Evolutionary conservation across 1,140 invertebrate genomes (phyloP), one percentile per base, ranked within the genome.

Genomic region (Drosophila tani): DNA sequence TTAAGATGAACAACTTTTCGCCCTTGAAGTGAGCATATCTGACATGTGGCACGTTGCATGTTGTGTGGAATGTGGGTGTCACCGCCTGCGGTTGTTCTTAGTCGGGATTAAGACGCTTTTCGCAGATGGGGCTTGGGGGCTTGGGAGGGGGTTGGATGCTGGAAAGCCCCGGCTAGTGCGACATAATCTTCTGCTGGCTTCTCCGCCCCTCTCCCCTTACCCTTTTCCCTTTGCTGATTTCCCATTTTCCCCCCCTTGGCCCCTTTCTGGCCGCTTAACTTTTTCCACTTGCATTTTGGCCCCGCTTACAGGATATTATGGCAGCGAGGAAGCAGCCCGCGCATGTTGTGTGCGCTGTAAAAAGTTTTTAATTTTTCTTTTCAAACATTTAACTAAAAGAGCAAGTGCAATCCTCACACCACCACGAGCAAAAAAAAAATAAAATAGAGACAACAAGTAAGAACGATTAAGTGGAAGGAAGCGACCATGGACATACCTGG

Each of bases 281-380:
- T 87, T 74, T 77, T 69, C 75, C 74, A 77, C 77, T 85, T 81
- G 82, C 81, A 85, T 78, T 84, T 84, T 75, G 78, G 46, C 60
- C 77, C 47, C 47, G 50, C 75, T 58, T 75, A 75, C 73, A 81
- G 79, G 65, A 81, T 77, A 81, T 82, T 81, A 81, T 77, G 79
- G 68, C 63, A 38, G 47, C 24, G 32, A 53, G 51, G 57, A 27
- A 75, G 60, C 32, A 60, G 56, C 27, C 67, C 67, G 81, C 82
- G 59, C 74, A 75, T 81, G 82, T 73, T 73, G 75, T 67, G 73
- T 59, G 77, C 87, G 84, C 77, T 87, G 84, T 87, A 84, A 87
- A 88, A 87, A 87, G 84, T 87, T 87, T 87, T 87, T 87, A 87
- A 88, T 87, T 87, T 87, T 87, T 87, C 84, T 87, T 87, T 87